Percentiles rank a stretch among this genome's conserved stretches.
phyloP scores from a whole-genome alignment of 2,113 vertebrate species.

The Zapus hudsonius region DNA sequence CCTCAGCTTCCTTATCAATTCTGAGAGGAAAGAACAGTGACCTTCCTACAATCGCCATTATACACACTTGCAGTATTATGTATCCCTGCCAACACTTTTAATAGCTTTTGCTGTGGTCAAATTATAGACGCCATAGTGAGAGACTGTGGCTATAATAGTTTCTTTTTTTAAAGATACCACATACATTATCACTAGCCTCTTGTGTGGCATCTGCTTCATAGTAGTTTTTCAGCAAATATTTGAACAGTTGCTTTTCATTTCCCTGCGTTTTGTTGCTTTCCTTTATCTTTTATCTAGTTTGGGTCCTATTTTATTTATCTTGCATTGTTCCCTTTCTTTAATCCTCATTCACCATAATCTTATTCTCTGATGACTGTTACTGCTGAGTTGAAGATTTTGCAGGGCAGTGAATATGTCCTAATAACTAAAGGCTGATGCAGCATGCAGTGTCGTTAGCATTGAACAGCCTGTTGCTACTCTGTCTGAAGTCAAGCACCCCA shows the following conservation, averaged over 20 bases:
- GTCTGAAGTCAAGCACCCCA: not conserved
- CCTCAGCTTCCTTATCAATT: not conserved
- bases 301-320: not conserved
- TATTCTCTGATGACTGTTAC: slow-evolving; percentile 1
- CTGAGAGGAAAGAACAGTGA: not conserved
- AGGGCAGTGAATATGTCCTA: not conserved
- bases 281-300: not conserved
- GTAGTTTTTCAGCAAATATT: slow-evolving; percentile 8
- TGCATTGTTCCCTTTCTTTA: not conserved
- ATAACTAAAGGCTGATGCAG: not conserved
- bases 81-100: not conserved
- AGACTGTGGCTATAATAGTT: not conserved
- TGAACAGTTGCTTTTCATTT: not conserved
- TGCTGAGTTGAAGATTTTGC: not conserved
- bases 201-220: not conserved
- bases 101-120: not conserved
- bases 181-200: not conserved
- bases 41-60: not conserved
- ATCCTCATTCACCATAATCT: not conserved
- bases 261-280: not conserved
- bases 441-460: not conserved
- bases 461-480: not conserved
- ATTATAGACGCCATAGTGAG: not conserved
- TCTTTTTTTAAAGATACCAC: not conserved
- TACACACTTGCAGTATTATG: not conserved